Base-by-base conservation (phyloP, 2,113 vertebrate genomes). In the Pleuronectes platessa region DNA sequence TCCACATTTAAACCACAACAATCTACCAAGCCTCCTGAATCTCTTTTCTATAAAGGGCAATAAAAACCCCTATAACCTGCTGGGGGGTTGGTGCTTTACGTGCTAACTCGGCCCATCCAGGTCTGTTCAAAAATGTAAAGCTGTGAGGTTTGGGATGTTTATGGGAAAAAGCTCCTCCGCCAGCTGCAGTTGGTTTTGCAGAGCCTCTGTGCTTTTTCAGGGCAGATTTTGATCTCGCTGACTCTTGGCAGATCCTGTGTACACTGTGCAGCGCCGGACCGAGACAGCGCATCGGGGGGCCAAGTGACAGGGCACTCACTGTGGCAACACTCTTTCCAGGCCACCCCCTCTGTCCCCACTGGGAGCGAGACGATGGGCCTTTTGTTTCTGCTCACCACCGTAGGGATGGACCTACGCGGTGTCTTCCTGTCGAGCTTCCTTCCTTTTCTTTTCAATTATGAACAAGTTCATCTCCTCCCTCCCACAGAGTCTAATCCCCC, bases 141-240 rank as follows among this genome's bases (percentile, higher is more conserved):
- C 77, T 84, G 68, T 78, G 66, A 76, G 55, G 49, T 89, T 84
- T 85, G 76, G 75, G n/a, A 26, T 82, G 71, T 79, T 79, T 31
- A 59, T 83, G 56, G 56, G 70, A 83, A 78, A 85, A 85, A 74
- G 56, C 55, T 75, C 78, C 56, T 69, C 78, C 85, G 79, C 87
- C 86, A 89, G 88, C 68, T 84, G 71, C 58, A 81, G 89, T 92
- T 93, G 89, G 72, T 92, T 92, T 90, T 91, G 71, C 83, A 53
- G 78, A 93, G 88, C 82, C 78, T 58, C 68, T 83, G 70, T 73
- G 90, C 83, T 91, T 87, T 37, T 83, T 51, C 75, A 79, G 55
- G 79, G 76, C 76, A 86, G 87, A 89, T 94, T 89, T 76, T 47
- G 71, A 92, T 90, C 88, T 85, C 79, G 86, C 92, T 92, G 92